phyloP scores from a whole-genome alignment of 1,140 invertebrate species.

The Drosophila prosaltans region DNA sequence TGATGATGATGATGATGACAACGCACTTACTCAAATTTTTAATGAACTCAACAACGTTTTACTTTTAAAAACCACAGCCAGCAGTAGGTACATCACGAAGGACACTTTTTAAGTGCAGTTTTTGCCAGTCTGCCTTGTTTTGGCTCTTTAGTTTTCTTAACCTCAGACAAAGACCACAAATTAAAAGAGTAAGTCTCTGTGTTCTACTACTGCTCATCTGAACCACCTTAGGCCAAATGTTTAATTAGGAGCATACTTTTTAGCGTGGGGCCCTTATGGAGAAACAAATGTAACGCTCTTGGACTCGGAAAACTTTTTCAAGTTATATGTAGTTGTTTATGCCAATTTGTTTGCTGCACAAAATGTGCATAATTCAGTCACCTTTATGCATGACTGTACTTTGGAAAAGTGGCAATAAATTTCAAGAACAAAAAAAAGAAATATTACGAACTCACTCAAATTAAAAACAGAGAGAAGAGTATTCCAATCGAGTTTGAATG shows the following conservation, averaged over 20 bases:
- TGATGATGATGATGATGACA: slow-evolving; percentile 65
- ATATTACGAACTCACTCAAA: slow-evolving; percentile 26
- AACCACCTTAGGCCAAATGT: slow-evolving; percentile 21
- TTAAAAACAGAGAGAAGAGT: slow-evolving; percentile 43
- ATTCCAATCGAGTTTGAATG: slow-evolving; percentile 57
- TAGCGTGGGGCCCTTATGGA: neutral
- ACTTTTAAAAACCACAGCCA: slow-evolving; percentile 54
- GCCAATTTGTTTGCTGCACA: neutral
- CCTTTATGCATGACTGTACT: slow-evolving; percentile 24
- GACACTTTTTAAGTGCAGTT: slow-evolving; percentile 31
- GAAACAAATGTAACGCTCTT: neutral
- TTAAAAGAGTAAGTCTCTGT: slow-evolving; percentile 33
- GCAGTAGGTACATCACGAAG: slow-evolving; percentile 14
- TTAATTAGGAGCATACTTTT: slow-evolving; percentile 73
- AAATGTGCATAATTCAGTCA: slow-evolving; percentile 3
- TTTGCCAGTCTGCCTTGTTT: neutral
- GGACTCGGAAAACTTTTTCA: neutral
- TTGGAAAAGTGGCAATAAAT: slow-evolving; percentile 18
- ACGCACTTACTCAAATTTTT: slow-evolving; percentile 78
- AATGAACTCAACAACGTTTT: slow-evolving; percentile 79
- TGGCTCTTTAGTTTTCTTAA: neutral
- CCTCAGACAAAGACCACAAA: slow-evolving; percentile 23
- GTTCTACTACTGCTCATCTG: slow-evolving; percentile 23
- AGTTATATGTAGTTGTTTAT: neutral
- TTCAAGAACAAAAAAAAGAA: slow-evolving; percentile 17